phyloP scores from a whole-genome alignment of 2,797 vertebrate genomes.

The Halcyon leucocephala region DNA sequence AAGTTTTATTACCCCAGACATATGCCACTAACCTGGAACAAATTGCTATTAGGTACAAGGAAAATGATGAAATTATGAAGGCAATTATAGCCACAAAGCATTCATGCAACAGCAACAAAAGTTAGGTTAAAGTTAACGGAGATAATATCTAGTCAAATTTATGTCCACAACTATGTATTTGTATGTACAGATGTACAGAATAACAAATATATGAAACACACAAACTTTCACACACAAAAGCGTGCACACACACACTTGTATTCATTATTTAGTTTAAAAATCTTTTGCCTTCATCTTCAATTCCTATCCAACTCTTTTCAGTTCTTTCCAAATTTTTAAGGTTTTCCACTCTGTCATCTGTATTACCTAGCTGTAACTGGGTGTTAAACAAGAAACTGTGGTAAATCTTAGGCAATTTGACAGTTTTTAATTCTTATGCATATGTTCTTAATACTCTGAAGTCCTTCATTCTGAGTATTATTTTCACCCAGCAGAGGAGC shows the following conservation, averaged over 20 bases:
- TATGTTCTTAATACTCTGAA: background rate
- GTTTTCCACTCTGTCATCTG: background rate
- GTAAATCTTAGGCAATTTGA: background rate
- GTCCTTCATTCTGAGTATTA: background rate
- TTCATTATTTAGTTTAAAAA: background rate
- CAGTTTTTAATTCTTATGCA: background rate
- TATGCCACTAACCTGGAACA: background rate
- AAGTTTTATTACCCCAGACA: background rate
- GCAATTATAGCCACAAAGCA: background rate
- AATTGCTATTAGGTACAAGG: background rate
- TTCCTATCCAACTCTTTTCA: background rate
- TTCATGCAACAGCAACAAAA: background rate
- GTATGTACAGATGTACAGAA: background rate
- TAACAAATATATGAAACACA: background rate
- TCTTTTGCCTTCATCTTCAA: background rate
- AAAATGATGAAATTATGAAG: background rate
- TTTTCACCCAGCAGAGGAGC: background rate
- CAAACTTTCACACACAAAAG: background rate
- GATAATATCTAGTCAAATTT: background rate
- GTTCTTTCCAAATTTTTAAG: background rate
- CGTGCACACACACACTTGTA: rapidly evolving
- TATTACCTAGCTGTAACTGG: background rate
- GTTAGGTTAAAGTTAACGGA: background rate
- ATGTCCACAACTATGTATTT: background rate
- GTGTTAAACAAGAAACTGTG: background rate